Conservation (phyloP, 2,797 vertebrate species). For the Gambelia wislizenii region DNA sequence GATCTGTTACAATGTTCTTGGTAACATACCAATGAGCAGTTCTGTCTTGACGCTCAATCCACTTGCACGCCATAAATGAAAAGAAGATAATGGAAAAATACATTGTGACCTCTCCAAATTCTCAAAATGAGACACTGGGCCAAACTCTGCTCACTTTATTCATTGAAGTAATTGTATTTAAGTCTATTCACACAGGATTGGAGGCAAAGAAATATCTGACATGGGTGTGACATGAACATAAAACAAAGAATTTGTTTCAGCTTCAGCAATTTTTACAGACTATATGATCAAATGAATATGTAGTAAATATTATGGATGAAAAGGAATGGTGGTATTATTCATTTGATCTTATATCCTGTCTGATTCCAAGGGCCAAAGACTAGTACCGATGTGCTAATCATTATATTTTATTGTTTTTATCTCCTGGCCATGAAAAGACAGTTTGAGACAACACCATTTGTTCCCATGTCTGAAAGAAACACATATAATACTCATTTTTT, state of each 20-base stretch:
- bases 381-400: background rate
- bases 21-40: constrained; percentile 3
- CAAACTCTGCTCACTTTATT: background rate
- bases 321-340: background rate
- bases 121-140: background rate
- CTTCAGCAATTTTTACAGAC: background rate
- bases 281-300: background rate
- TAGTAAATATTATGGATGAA: background rate
- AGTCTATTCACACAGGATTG: background rate
- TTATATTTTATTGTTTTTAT: background rate
- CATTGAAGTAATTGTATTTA: background rate
- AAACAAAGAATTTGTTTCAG: background rate
- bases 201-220: background rate
- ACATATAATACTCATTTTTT: background rate
- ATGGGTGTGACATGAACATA: background rate
- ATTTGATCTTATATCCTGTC: background rate
- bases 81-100: constrained; percentile 26
- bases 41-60: background rate
- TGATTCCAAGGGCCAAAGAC: background rate
- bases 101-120: background rate
- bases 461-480: background rate
- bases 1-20: constrained; percentile 11
- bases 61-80: constrained; percentile 2
- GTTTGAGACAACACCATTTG: background rate
- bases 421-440: background rate